Evolutionary conservation across 1,140 invertebrate species (phyloP), one percentile per base, ranked within the genome.

Genomic region (Melitaea cinxia): DNA sequence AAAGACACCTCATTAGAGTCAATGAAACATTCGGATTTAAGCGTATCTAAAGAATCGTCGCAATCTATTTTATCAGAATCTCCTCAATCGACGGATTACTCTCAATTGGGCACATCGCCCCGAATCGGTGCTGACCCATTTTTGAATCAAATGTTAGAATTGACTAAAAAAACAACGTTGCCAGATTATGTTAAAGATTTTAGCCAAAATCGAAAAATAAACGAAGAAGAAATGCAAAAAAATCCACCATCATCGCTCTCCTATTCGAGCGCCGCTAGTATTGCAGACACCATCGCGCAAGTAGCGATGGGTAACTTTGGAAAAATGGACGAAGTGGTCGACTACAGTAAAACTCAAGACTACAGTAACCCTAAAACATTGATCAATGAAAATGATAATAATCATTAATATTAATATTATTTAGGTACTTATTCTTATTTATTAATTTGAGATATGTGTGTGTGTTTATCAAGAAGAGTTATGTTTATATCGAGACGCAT

Each of bases 101-200:
- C 65, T 14, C 68, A 65, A 49, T 65, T 65, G 58, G 82, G 82
- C 57, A 80, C 88, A 72, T 78, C 91, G 4, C 77, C 85, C 7
- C 73, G 85, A 9, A 77, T 88, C 2, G 78, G 88, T 3, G 83
- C 83, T 4, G 90, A 91, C 54, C 89, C 89, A 9, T 91, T 91
- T 69, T 75, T 92, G 35, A 91, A 89, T 74, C 91, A 92, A 75
- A 91, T 92, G 90, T 72, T 91, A 37, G 90, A 92, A 65, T 68
- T 91, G 52, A 92, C 89, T 0, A 92, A 91, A 59, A 92, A 92
- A 68, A 91, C 90, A 0, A 91, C 89, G 6, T 85, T 91, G 77
- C 82, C 89, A 0, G 91, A 92, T 66, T 92, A 91, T 65, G 73
- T 82, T 52, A 63, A 78, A 0, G 89, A 92, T 68, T 86, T 85